phyloP scores from a whole-genome alignment of 2,113 vertebrate genomes.

The Embiotoca jacksoni region DNA sequence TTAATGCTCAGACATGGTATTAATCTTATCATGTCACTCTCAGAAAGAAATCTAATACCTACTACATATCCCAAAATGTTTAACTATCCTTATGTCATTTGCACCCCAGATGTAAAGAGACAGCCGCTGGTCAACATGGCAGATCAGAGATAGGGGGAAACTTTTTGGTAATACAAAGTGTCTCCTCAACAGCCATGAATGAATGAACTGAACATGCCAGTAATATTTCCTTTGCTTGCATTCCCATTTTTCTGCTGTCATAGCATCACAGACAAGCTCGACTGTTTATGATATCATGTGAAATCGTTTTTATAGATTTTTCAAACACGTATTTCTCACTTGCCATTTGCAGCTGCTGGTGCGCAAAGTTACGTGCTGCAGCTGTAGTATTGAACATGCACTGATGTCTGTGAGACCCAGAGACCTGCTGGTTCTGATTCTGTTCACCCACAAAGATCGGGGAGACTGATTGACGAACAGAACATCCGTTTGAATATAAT shows the following conservation, averaged over 20 bases:
- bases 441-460: neutral
- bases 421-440: conserved; percentile 30
- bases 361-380: neutral
- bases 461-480: conserved; percentile 7
- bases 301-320: conserved; percentile 1
- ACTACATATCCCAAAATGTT: no score
- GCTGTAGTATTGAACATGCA: neutral
- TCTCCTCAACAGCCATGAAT: neutral
- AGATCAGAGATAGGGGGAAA: no score
- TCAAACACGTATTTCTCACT: conserved; percentile 3
- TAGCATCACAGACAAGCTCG: neutral
- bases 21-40: no score
- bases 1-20: no score
- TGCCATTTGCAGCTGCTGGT: conserved; percentile 7
- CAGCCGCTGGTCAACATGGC: no score
- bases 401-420: neutral
- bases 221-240: neutral
- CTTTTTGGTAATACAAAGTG: neutral
- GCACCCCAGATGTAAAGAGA: no score
- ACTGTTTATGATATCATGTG: conserved; percentile 21
- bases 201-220: neutral
- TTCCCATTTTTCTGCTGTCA: neutral
- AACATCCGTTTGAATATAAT: conserved; percentile 24
- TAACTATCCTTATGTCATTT: no score
- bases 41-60: no score